Conservation (phyloP, 2,113 vertebrate genomes). For the Phyllopteryx taeniolatus region DNA sequence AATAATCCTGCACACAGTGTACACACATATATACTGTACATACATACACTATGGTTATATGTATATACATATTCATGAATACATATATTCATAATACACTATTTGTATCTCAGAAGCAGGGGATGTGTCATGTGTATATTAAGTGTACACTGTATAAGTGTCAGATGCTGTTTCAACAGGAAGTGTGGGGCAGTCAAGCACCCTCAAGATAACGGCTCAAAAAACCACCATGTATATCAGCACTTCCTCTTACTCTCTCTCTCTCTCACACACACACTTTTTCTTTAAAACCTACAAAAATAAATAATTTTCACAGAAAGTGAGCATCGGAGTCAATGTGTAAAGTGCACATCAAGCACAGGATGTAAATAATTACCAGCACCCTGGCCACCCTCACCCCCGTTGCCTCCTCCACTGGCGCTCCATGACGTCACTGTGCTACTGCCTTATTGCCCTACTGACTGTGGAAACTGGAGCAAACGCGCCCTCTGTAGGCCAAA, state of each 20-base stretch:
- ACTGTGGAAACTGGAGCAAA: slow-evolving; percentile 29
- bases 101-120: background rate
- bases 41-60: no score
- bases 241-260: slow-evolving; percentile 33
- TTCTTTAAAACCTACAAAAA: background rate
- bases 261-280: background rate
- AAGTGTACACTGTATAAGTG: background rate
- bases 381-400: slow-evolving; percentile 20
- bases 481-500: slow-evolving; percentile 34
- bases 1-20: no score
- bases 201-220: slow-evolving; percentile 22
- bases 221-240: slow-evolving; percentile 19
- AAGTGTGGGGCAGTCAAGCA: slow-evolving; percentile 44
- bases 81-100: no score
- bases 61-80: no score
- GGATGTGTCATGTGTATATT: background rate
- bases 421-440: slow-evolving; percentile 60
- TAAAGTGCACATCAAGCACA: background rate
- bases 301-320: background rate
- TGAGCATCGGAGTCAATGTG: slow-evolving; percentile 1
- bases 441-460: slow-evolving; percentile 54
- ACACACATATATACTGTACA: slow-evolving; percentile 5
- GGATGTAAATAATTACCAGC: slow-evolving; percentile 37
- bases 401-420: slow-evolving; percentile 33
- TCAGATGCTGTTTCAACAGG: slow-evolving; percentile 22